Base-by-base conservation (phyloP, 2,113 vertebrate genomes). In the Egretta garzetta region DNA sequence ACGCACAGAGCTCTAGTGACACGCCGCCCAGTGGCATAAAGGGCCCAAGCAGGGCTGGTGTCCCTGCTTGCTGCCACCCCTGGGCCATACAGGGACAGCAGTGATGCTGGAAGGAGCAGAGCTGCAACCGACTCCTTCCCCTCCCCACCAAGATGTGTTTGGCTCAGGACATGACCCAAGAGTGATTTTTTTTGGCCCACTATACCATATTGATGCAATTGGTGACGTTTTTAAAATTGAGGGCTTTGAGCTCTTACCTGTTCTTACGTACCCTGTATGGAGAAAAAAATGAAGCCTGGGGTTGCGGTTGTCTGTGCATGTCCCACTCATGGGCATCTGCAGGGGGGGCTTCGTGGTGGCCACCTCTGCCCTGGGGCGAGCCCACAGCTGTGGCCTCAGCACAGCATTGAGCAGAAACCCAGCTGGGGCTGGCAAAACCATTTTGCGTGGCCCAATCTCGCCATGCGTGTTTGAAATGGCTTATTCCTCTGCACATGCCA, bases 51-150 rank as follows among this genome's bases (percentile, higher is more conserved):
- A 13, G 45, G 22, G 18, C 32, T 59, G 52, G 52, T 28, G 22
- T 37, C 22, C 18, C 3, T 1, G 0, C 2, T 19, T 1, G 1
- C 14, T 30, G 39, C 12, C 1, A 1, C 26, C 41, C 50, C 50
- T 49, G 50, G 41, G 8, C 41, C 30, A 16, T 8, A 10, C 37
- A 7, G 55, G 9, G 18, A 14, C 18, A 50, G 22, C 11, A 17
- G n/a, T 19, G 52, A 59, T 3, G 14, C n/a, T 49, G 49, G 15
- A 80, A 88, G 28, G 50, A 58, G 14, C 7, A 22, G 27, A 55
- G 14, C 49, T 32, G 33, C 43, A 23, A 37, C 18, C 2, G 0
- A 13, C 20, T 72, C 73, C 43, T 32, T 32, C 58, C 27, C 39
- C 39, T 10, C 12, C 9, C 13, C 24, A 11, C 14, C 35, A 9